A percentile compares a stretch with the other conserved stretches of the same genome.
Conservation (phyloP, 2,888 invertebrate genomes). For the Unio delphinus region DNA sequence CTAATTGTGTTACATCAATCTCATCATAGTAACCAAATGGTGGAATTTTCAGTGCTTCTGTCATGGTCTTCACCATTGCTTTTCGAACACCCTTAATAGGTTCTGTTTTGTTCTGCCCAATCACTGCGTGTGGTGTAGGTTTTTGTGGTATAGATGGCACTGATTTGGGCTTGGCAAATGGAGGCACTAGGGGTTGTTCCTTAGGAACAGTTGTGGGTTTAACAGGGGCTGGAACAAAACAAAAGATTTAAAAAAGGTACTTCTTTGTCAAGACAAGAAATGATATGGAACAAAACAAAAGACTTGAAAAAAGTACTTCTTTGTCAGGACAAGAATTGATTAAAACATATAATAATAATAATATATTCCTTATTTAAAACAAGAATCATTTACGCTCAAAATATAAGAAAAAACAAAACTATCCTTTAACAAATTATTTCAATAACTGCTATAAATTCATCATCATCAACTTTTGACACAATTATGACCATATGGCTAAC, state of each 20-base stretch:
- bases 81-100: conserved; percentile 86
- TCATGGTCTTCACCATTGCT: conserved; percentile 98
- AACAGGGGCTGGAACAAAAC: neutral
- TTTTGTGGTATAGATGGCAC: conserved; percentile 28
- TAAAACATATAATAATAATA: too few relatives aligned
- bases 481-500: too few relatives aligned
- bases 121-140: conserved; percentile 18
- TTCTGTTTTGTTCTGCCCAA: conserved; percentile 75
- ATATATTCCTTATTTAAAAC: too few relatives aligned
- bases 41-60: conserved; percentile 82
- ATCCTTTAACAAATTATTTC: too few relatives aligned
- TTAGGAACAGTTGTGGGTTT: conserved; percentile 1
- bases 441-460: too few relatives aligned
- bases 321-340: too few relatives aligned
- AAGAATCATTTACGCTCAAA: too few relatives aligned
- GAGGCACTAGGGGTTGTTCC: neutral
- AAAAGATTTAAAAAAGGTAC: too few relatives aligned
- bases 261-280: too few relatives aligned
- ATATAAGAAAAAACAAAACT: too few relatives aligned
- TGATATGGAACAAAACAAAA: neutral
- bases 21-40: conserved; percentile 96
- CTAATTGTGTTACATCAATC: conserved; percentile 84
- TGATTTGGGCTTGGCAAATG: conserved; percentile 3
- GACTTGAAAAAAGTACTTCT: too few relatives aligned
- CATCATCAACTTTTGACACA: too few relatives aligned